These are phyloP conservation scores for Lasius fuliginosus DNA, from an alignment of 2,888 invertebrate species.

Conservation along the genomic window DNA sequence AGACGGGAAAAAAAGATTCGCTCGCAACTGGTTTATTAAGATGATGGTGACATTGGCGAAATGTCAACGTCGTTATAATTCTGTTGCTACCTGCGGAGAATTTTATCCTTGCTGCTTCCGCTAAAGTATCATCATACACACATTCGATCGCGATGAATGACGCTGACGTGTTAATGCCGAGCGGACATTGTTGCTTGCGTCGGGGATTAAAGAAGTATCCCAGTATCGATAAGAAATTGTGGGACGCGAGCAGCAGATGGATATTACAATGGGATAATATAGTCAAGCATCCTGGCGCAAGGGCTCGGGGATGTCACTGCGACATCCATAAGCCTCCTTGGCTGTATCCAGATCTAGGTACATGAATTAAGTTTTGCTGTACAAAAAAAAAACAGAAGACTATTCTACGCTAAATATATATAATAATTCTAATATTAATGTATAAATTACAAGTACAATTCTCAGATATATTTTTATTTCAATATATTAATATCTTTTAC, in stretches of 20 bases:
- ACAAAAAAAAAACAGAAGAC: background rate
- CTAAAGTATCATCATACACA: slow-evolving; percentile 18
- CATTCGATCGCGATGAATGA: slow-evolving; percentile 76
- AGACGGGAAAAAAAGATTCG: background rate
- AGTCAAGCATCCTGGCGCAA: slow-evolving; percentile 86
- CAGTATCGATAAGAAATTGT: slow-evolving; percentile 85
- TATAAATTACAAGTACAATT: background rate
- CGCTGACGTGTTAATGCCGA: slow-evolving; percentile 74
- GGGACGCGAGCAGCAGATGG: slow-evolving; percentile 87
- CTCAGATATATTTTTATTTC: background rate
- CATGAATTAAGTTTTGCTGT: slow-evolving; percentile 20
- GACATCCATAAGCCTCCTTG: slow-evolving; percentile 85
- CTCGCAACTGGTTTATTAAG: slow-evolving; percentile 30
- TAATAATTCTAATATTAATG: background rate
- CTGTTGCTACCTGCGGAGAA: slow-evolving; percentile 17
- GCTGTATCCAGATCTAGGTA: slow-evolving; percentile 84
- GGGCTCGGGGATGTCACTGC: slow-evolving; percentile 86
- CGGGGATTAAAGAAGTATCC: slow-evolving; percentile 84
- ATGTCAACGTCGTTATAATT: slow-evolving; percentile 32
- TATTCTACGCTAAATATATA: background rate
- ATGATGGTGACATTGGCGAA: slow-evolving; percentile 36
- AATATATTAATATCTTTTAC: background rate
- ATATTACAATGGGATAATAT: slow-evolving; percentile 88
- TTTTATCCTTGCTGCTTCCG: slow-evolving; percentile 19
- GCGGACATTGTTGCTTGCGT: slow-evolving; percentile 81